Evolutionary conservation across 53 echinoderm and acorn worm genomes (phyloP), one percentile per base, ranked within the genome.

Genomic region (Antedon mediterranea): DNA sequence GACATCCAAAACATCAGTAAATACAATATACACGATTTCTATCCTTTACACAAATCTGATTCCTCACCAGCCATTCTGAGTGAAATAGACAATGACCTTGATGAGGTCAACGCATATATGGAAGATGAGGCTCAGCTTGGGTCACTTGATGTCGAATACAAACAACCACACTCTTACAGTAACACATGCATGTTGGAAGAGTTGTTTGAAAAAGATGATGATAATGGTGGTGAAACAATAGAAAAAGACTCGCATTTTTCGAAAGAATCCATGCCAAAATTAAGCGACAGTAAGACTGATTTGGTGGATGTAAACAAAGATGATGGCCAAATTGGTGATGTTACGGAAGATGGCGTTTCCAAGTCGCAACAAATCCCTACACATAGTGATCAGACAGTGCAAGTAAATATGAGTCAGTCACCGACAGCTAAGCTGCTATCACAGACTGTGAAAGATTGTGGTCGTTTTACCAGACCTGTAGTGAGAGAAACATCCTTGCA

Each of bases 141-240:
- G 2, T 57, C 57, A 23, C 2, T 13, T 57, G 57, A 18, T 15
- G 57, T 13, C 15, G 57, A 18, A 11, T 57, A 57, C 23, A 57
- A 57, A 23, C 81, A 85, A 4, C 91, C 94, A 23, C 89, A 91
- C 32, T 94, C 94, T 33, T 94, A 91, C 85, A 94, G 87, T 32
- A 89, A 94, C 33, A 80, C 85, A 20, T 89, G 89, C 0, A 34
- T 83, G 32, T 82, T 94, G 73, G 57, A 57, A 23, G 57, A 57
- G 23, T 23, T 57, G 14, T 57, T 57, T 57, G 57, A 57, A 26
- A 57, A 57, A 1, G 23, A 57, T 18, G 57, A 57, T 57, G 57
- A 57, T 57, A 26, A 57, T 57, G 7, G 2, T 6, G 20, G 6
- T 15, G 11, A 8, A 18, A 23, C 9, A 41, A 13, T 41, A 13